Percentiles rank a stretch among this genome's conserved stretches.
phyloP scores from a whole-genome alignment of 2,797 vertebrate species.

The Lepilemur ruficaudatus region DNA sequence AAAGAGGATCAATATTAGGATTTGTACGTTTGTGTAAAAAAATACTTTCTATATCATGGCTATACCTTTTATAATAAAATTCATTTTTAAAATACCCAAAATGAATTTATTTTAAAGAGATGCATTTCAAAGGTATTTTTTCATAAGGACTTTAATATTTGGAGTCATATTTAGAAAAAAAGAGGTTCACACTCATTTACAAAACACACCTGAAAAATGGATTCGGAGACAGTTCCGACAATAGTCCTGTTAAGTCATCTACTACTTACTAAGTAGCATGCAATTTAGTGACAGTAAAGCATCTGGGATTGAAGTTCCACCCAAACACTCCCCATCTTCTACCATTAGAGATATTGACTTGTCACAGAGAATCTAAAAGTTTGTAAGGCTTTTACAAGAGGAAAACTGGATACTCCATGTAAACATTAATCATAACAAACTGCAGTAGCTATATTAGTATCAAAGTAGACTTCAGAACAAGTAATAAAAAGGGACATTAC shows the following conservation, averaged over 20 bases:
- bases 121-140: neutral
- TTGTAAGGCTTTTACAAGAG: neutral
- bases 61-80: conserved; percentile 13
- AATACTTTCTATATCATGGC: neutral
- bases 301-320: neutral
- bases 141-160: neutral
- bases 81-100: neutral
- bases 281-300: neutral
- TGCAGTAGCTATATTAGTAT: neutral
- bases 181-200: neutral
- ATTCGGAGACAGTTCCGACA: neutral
- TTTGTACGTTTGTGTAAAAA: conserved; percentile 41
- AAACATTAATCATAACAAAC: conserved; percentile 17
- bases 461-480: neutral
- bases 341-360: neutral
- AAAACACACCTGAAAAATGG: neutral
- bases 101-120: neutral
- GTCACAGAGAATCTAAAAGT: neutral
- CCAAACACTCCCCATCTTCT: neutral
- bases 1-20: conserved; percentile 69
- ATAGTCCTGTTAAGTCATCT: neutral
- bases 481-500: neutral
- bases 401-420: neutral
- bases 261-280: neutral
- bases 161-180: neutral